A percentile compares a stretch with the other conserved stretches of the same genome.
These are phyloP conservation scores for Hedya salicella DNA, from an alignment of 2,888 invertebrate species.

Conservation along the genomic window DNA sequence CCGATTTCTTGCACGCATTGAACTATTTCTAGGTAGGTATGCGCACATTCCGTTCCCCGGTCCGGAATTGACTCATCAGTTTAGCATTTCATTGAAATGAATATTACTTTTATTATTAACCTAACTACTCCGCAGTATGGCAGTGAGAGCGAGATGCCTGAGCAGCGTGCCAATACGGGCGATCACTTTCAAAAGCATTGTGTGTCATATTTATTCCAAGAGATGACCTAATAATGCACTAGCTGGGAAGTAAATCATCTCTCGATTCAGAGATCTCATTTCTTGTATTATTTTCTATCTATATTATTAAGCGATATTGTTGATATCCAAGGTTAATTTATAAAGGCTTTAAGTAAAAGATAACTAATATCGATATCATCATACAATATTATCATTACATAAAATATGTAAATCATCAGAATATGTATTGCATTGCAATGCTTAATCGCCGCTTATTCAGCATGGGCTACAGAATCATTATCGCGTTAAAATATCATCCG, in stretches of 20 bases:
- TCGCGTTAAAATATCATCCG: neutral
- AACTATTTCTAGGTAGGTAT: conserved; percentile 21
- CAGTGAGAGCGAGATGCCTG: conserved; percentile 27
- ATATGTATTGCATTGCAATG: too few species aligned
- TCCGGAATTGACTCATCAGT: conserved; percentile 65
- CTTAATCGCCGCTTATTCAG: neutral
- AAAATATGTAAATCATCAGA: too few species aligned
- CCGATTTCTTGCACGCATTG: conserved; percentile 1
- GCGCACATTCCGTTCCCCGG: conserved; percentile 48
- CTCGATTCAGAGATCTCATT: neutral
- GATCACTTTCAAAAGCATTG: conserved; percentile 31
- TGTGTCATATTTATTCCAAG: conserved; percentile 34
- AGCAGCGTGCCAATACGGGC: conserved; percentile 13
- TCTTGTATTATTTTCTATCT: too few species aligned
- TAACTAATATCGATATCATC: neutral
- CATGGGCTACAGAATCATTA: neutral
- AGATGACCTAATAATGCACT: conserved; percentile 9
- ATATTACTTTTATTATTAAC: conserved; percentile 44
- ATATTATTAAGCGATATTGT: too few species aligned
- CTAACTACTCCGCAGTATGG: conserved; percentile 23
- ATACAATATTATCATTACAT: neutral
- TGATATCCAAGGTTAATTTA: neutral
- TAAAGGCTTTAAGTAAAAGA: neutral
- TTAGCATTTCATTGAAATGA: conserved; percentile 62
- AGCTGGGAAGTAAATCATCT: neutral